phyloP scores from a whole-genome alignment of 2,797 vertebrate genomes.

The Microctenopoma lineatum region DNA sequence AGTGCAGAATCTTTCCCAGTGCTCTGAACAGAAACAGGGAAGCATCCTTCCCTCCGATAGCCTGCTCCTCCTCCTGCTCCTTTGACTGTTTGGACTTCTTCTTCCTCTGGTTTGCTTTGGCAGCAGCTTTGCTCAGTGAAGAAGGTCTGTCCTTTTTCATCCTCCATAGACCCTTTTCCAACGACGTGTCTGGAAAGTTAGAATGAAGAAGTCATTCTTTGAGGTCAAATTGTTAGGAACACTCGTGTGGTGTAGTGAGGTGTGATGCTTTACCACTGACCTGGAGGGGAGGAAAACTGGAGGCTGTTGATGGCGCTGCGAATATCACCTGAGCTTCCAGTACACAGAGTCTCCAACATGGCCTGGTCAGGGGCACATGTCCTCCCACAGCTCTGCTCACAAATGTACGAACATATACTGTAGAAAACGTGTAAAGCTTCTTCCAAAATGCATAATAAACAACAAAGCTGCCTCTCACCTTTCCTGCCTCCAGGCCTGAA shows the following conservation, averaged over 20 bases:
- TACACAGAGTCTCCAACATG: conserved; percentile 88
- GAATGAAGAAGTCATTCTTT: conserved; percentile 5
- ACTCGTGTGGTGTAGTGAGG: background rate
- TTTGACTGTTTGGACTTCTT: conserved; percentile 72
- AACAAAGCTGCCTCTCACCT: conserved; percentile 78
- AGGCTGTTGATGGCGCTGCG: conserved; percentile 96
- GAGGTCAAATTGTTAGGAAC: background rate
- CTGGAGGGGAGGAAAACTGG: conserved; percentile 90
- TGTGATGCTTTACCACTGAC: conserved; percentile 65
- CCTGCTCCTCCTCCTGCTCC: conserved; percentile 76
- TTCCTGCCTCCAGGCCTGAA: conserved; percentile 83
- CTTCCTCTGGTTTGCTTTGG: conserved; percentile 77
- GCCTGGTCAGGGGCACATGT: conserved; percentile 78
- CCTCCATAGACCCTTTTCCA: conserved; percentile 79
- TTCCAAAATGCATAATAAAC: background rate
- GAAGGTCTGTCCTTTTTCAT: conserved; percentile 75
- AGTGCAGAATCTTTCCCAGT: conserved; percentile 95
- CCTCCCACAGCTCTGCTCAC: conserved; percentile 85
- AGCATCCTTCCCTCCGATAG: conserved; percentile 92
- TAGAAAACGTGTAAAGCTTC: background rate
- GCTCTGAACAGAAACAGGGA: conserved; percentile 96
- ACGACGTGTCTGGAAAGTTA: conserved; percentile 68
- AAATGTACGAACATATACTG: conserved; percentile 19
- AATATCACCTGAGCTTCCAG: conserved; percentile 93
- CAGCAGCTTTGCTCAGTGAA: conserved; percentile 55